These are phyloP conservation scores for Planiliza haematocheilus DNA, from an alignment of 2,113 vertebrate species.

Conservation along the genomic window DNA sequence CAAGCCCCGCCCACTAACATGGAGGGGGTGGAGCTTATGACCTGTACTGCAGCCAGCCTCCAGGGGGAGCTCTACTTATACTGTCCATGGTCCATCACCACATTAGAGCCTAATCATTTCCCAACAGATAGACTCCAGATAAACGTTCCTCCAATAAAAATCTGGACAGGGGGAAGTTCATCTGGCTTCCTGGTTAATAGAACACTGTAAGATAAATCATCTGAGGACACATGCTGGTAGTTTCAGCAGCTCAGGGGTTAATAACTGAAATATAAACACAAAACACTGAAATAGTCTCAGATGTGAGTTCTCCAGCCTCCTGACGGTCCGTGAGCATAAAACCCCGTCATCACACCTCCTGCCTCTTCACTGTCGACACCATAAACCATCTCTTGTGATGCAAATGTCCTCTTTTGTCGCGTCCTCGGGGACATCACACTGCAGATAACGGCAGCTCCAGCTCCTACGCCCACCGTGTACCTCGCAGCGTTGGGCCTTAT, in stretches of 20 bases:
- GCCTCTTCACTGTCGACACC: constrained; percentile 53
- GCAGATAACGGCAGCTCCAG: constrained; percentile 54
- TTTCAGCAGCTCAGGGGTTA: background rate
- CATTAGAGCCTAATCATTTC: too few species aligned
- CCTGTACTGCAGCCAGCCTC: too few species aligned
- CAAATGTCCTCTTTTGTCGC: constrained; percentile 74
- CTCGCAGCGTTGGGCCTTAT: constrained; percentile 44
- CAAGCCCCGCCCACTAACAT: too few species aligned
- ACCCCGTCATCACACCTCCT: background rate
- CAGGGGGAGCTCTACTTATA: too few species aligned
- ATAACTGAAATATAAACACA: background rate
- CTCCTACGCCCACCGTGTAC: constrained; percentile 20
- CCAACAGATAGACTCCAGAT: too few species aligned
- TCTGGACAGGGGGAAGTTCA: too few species aligned
- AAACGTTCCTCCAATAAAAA: too few species aligned
- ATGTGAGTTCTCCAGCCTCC: background rate
- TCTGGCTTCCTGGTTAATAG: too few species aligned
- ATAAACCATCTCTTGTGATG: constrained; percentile 78
- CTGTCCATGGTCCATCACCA: too few species aligned
- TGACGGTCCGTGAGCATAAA: constrained; percentile 4
- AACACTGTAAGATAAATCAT: too few species aligned
- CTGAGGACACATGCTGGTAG: background rate
- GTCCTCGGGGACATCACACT: constrained; percentile 63
- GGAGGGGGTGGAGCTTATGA: too few species aligned
- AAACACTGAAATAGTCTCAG: background rate